phyloP scores from a whole-genome alignment of 1,140 invertebrate genomes.

The Hylyphantes graminicola region DNA sequence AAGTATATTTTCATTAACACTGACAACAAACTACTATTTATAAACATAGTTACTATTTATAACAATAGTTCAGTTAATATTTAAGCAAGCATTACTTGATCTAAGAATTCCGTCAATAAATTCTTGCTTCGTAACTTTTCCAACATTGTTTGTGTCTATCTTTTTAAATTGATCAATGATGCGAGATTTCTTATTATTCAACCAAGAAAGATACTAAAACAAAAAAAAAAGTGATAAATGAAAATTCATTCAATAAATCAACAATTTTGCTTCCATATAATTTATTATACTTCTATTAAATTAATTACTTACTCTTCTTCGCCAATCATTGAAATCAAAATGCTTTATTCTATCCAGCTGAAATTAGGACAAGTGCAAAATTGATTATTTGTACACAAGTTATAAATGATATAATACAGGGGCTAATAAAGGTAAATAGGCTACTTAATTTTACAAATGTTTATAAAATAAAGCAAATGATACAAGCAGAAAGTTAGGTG shows the following conservation, averaged over 20 bases:
- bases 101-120: conserved; percentile 98
- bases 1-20: background rate
- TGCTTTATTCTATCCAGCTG: conserved; percentile 88
- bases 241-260: background rate
- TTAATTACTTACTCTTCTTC: conserved; percentile 74
- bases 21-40: background rate
- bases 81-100: conserved; percentile 78
- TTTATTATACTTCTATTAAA: background rate
- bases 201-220: conserved; percentile 90
- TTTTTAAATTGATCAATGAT: conserved; percentile 98
- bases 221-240: background rate
- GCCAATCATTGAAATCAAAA: conserved; percentile 99
- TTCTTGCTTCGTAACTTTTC: conserved; percentile 92
- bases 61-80: background rate
- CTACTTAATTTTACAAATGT: too few relatives aligned
- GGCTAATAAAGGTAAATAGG: too few relatives aligned
- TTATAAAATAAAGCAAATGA: too few relatives aligned
- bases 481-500: too few relatives aligned
- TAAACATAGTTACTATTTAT: background rate
- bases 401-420: too few relatives aligned
- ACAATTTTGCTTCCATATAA: background rate
- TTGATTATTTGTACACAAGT: too few relatives aligned
- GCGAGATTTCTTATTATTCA: conserved; percentile 98
- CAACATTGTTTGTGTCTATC: conserved; percentile 98
- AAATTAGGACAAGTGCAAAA: background rate